Evolutionary conservation across 2,888 invertebrate genomes (phyloP), one percentile per base, ranked within the genome.

Genomic region (Andrena bicolor): DNA sequence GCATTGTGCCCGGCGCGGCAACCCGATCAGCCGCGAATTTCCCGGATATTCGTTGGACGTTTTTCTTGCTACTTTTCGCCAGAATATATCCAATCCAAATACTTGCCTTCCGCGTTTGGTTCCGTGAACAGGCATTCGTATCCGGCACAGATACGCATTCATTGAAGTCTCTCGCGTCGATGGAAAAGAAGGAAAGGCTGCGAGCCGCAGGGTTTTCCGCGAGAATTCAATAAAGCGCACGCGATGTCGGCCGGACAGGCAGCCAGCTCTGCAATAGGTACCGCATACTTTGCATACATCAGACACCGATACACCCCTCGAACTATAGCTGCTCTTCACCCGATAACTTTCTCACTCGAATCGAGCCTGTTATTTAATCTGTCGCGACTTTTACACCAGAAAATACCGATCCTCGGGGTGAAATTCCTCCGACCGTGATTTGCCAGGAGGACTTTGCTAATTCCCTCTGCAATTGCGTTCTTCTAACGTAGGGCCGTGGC

Each of bases 211-310:
- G 5, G 30, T 64, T 73, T 76, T 32, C n/a, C 73, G 64, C 73
- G 56, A 28, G 73, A 76, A 76, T 73, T 76, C 73, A 56, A 76
- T 76, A 73, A 76, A 72, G 48, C n/a, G 30, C 28, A 30, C 71
- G 16, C 61, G 76, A 16, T 48, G 41, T 16, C 20, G 20, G 1
- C 7, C 68, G 28, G 16, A 56, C 56, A 26, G 6, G 28, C 16
- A 16, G 10, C 51, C 28, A 13, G 41, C 16, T 16, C 41, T 41
- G 41, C 16, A 16, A 41, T 41, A 41, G 41, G 41, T 16, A 41
- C 10, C 28, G 49, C 75, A 51, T 68, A 20, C 35, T 60, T 68
- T 10, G n/a, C 63, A 32, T 60, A 60, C 41, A 48, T 64, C 30
- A 28, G 41, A 20, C 64, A 51, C 30, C 74, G 41, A 74, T 72